These are phyloP conservation scores for Parnassius apollo DNA, from an alignment of 2,888 invertebrate genomes.

Conservation along the genomic window DNA sequence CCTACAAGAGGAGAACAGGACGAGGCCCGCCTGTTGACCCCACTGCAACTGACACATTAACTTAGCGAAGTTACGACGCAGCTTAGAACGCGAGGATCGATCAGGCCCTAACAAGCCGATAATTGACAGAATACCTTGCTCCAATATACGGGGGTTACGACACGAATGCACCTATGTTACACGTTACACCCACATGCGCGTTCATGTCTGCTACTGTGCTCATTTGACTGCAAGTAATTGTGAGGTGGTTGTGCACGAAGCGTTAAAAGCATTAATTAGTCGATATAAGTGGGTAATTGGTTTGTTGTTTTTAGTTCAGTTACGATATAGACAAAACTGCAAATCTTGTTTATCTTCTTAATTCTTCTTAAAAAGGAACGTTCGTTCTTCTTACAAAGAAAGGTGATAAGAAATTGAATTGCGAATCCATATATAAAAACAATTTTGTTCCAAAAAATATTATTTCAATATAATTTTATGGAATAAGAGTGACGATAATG, in stretches of 20 bases:
- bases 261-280: slow-evolving; percentile 10
- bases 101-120: slow-evolving; percentile 65
- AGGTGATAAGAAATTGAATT: too few relatives aligned
- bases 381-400: too few relatives aligned
- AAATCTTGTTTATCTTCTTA: too few relatives aligned
- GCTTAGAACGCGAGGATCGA: slow-evolving; percentile 50
- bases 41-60: slow-evolving; percentile 41
- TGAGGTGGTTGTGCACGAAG: slow-evolving; percentile 9
- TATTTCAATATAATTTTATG: too few relatives aligned
- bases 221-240: slow-evolving; percentile 12
- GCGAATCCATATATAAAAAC: too few relatives aligned
- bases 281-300: slow-evolving; percentile 1
- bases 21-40: slow-evolving; percentile 20
- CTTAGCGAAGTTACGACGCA: slow-evolving; percentile 50
- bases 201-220: slow-evolving; percentile 14
- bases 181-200: background rate
- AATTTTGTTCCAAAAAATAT: too few relatives aligned
- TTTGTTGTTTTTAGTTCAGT: background rate
- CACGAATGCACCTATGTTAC: slow-evolving; percentile 24
- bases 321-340: too few relatives aligned
- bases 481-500: too few relatives aligned
- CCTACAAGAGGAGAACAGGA: slow-evolving; percentile 3
- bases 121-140: slow-evolving; percentile 65
- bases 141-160: slow-evolving; percentile 32
- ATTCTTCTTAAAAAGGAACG: too few relatives aligned